phyloP scores from a whole-genome alignment of 1,140 invertebrate genomes.

The Antheraea pernyi region DNA sequence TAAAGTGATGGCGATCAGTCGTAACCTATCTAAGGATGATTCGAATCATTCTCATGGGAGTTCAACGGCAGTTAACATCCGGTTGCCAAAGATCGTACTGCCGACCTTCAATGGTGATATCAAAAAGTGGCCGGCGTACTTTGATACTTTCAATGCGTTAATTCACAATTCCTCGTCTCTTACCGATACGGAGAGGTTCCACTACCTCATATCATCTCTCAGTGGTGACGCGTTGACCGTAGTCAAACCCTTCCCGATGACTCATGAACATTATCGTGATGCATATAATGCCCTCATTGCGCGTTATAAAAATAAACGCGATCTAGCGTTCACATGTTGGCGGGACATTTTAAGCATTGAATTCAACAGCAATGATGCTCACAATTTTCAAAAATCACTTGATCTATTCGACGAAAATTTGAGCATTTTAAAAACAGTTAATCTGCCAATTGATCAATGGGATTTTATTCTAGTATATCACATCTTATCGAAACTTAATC shows the following conservation, averaged over 20 bases:
- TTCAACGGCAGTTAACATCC: neutral
- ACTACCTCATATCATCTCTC: neutral
- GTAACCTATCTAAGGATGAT: too few species aligned
- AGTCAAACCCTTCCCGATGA: neutral
- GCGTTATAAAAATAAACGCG: conserved; percentile 28
- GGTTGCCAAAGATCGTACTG: conserved; percentile 9
- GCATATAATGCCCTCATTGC: conserved; percentile 24
- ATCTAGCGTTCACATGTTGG: conserved; percentile 38
- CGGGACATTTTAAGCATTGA: conserved; percentile 31
- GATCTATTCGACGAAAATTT: conserved; percentile 36
- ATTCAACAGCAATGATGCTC: conserved; percentile 24
- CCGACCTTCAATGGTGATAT: conserved; percentile 30
- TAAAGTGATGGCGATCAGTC: too few species aligned
- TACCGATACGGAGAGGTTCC: neutral
- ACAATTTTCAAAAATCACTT: conserved; percentile 26
- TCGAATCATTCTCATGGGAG: too few species aligned
- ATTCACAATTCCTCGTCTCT: conserved; percentile 26
- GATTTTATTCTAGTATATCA: conserved; percentile 29
- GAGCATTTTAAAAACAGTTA: conserved; percentile 27
- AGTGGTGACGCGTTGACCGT: neutral
- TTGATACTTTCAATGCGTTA: conserved; percentile 30
- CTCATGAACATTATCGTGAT: conserved; percentile 20
- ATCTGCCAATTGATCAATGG: conserved; percentile 25
- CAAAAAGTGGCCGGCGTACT: conserved; percentile 32
- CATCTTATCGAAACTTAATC: conserved; percentile 22